These are phyloP conservation scores for Portunus trituberculatus DNA, from an alignment of 1,140 invertebrate species.

Conservation along the genomic window DNA sequence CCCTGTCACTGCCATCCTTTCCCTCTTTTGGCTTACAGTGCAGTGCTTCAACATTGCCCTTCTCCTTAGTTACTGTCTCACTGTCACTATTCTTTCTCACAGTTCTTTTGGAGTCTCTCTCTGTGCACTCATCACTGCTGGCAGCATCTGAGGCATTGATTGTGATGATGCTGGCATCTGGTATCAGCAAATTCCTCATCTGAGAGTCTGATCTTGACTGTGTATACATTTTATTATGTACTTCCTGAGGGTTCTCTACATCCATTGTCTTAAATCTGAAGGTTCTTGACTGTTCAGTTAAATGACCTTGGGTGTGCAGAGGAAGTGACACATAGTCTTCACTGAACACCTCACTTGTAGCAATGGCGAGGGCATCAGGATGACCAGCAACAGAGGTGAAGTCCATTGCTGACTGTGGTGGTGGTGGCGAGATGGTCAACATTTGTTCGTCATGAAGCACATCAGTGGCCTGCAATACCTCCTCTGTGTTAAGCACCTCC, in stretches of 20 bases:
- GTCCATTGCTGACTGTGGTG: constrained; percentile 31
- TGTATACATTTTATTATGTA: background rate
- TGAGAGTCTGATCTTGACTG: background rate
- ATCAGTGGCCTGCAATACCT: constrained; percentile 33
- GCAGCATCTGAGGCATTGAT: constrained; percentile 11
- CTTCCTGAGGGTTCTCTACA: background rate
- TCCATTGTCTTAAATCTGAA: constrained; percentile 25
- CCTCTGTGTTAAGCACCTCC: constrained; percentile 36
- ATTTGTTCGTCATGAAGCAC: constrained; percentile 54
- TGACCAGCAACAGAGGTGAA: constrained; percentile 25
- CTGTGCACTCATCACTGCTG: background rate
- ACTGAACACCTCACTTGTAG: constrained; percentile 64
- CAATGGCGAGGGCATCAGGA: constrained; percentile 59
- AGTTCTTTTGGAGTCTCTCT: background rate
- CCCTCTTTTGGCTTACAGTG: background rate
- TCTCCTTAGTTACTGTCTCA: background rate
- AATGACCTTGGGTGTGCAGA: background rate
- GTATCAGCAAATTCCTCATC: background rate
- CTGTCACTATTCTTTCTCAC: background rate
- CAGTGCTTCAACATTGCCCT: background rate
- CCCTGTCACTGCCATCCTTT: background rate
- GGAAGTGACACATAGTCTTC: constrained; percentile 52
- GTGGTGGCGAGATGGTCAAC: constrained; percentile 49
- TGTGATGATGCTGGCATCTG: constrained; percentile 37
- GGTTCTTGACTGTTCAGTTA: constrained; percentile 2